Evolutionary conservation across 2,797 vertebrate species (phyloP).

Genomic region (Benthosema pterotum): DNA sequence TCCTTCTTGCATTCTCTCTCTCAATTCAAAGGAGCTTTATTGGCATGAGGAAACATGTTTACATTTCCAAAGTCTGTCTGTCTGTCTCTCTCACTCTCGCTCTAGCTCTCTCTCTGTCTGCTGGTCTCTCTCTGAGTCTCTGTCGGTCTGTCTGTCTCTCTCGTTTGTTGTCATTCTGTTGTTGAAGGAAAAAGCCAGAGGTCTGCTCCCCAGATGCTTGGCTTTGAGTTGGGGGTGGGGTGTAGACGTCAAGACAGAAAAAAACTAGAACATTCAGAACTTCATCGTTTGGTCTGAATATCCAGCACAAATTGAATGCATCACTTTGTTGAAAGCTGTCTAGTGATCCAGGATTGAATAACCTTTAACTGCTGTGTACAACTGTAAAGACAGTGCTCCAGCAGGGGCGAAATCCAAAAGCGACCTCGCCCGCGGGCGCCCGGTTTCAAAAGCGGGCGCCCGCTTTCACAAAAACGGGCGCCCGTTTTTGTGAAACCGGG

Average conservation of each 20-base stretch:
- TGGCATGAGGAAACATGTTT: too few relatives aligned
- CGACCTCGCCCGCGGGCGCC: too few relatives aligned
- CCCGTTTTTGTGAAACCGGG: too few relatives aligned
- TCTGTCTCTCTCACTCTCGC: not conserved
- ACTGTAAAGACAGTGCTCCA: too few relatives aligned
- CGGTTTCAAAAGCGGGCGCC: too few relatives aligned
- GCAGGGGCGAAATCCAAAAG: too few relatives aligned
- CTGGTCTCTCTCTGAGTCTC: not conserved
- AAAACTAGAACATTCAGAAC: not conserved
- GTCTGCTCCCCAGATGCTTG: conserved; percentile 26
- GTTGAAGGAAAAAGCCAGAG: conserved; percentile 4
- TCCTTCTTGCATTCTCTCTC: not conserved
- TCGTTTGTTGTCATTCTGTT: not conserved
- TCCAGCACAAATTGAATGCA: not conserved
- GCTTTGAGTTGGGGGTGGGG: not conserved
- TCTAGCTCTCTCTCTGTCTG: not conserved
- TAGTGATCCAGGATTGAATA: too few relatives aligned
- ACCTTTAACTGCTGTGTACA: too few relatives aligned
- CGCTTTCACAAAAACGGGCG: too few relatives aligned
- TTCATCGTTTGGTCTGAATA: not conserved
- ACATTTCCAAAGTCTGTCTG: too few relatives aligned
- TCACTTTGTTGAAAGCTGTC: not conserved
- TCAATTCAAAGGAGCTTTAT: too few relatives aligned
- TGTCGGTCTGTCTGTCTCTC: not conserved
- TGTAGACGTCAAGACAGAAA: not conserved